Evolutionary conservation across 2,113 vertebrate species (phyloP).

Genomic region (Perognathus longimembris): DNA sequence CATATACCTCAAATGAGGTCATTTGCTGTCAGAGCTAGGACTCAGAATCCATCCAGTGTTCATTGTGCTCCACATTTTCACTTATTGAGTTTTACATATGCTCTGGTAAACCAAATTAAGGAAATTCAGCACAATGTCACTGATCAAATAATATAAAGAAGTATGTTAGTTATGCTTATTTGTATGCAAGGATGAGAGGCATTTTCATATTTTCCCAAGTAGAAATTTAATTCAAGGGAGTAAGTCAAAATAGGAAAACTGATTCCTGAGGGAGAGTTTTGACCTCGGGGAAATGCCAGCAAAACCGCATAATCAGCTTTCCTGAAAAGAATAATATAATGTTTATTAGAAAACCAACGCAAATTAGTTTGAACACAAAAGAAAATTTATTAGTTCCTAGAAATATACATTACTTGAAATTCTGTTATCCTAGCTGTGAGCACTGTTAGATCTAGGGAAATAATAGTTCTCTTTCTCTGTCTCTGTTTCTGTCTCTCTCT

Average conservation of each 20-base stretch:
- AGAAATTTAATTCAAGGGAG: constrained; percentile 19
- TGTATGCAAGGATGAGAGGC: not conserved
- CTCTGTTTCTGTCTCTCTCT: not conserved
- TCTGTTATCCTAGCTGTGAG: not conserved
- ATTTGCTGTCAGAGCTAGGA: not conserved
- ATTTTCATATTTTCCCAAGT: not conserved
- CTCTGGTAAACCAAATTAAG: not conserved
- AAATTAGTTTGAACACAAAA: not conserved
- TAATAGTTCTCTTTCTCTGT: not conserved
- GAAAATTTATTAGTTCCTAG: not conserved
- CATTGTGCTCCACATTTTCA: not conserved
- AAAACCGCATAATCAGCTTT: not conserved
- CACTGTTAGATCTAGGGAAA: not conserved
- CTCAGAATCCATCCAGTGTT: not conserved
- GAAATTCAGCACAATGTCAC: not conserved
- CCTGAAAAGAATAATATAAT: not conserved
- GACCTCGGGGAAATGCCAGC: not conserved
- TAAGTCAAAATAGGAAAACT: constrained; percentile 26
- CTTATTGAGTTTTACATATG: not conserved
- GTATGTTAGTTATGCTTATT: not conserved
- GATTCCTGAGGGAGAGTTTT: not conserved
- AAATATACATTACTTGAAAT: not conserved
- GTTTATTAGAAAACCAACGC: not conserved
- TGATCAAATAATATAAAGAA: not conserved
- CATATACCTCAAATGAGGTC: not conserved